These are phyloP conservation scores for Calidris pygmaea DNA, from an alignment of 2,113 vertebrate species.

Conservation along the genomic window DNA sequence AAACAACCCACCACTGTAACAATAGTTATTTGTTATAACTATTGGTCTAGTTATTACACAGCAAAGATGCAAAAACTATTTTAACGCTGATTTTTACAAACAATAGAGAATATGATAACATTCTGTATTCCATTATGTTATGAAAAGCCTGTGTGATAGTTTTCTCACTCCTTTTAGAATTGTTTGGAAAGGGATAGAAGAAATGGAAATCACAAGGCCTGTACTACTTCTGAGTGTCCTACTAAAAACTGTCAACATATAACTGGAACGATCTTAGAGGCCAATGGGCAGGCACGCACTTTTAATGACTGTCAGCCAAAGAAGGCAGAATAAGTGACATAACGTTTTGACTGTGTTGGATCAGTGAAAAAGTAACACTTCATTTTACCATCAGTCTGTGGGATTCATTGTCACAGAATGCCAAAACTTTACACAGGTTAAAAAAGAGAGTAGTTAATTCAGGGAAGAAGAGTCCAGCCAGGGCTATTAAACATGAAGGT, in stretches of 20 bases:
- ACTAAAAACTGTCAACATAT: neutral
- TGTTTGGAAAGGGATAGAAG: neutral
- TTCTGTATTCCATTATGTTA: neutral
- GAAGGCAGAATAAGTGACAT: neutral
- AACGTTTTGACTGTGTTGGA: neutral
- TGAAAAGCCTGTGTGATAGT: neutral
- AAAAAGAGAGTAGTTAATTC: neutral
- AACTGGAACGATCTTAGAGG: neutral
- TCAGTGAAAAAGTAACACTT: neutral
- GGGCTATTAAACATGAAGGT: neutral
- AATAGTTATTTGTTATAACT: neutral
- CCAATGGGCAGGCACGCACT: neutral
- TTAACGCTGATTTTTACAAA: neutral
- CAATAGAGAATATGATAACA: neutral
- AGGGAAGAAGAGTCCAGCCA: neutral
- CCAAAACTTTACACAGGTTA: neutral
- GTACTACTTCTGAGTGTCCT: neutral
- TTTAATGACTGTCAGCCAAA: neutral
- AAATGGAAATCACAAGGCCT: neutral
- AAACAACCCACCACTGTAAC: neutral
- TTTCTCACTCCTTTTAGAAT: neutral
- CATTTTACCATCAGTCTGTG: neutral
- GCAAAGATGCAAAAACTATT: neutral
- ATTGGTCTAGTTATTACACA: neutral
- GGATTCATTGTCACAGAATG: neutral